Base-by-base conservation (phyloP, 1,140 invertebrate species). In the Drosophila neocordata region DNA sequence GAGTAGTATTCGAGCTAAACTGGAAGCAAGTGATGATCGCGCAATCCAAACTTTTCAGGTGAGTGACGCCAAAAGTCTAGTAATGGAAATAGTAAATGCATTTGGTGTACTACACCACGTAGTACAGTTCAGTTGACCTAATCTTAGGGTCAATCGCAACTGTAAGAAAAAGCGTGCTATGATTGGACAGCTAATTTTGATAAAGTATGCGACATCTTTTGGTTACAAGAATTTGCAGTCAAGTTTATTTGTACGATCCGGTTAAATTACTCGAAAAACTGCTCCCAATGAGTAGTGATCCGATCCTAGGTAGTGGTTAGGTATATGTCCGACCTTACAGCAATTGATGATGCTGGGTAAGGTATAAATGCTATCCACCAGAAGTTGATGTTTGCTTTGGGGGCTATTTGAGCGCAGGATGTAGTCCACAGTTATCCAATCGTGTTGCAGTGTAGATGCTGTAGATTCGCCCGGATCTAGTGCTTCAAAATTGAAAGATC, bases 381-480 rank as follows among this genome's bases (percentile, higher is more conserved):
- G 20, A 1, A 89, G 68, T 51, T 65, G 58, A 24, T 77, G 69
- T 44, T 73, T 74, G 35, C 62, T 35, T 1, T 62, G 52, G 0
- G 71, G 34, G 20, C 67, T 55, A 0, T 57, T 35, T 3, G 75
- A 79, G 73, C 95, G 95, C 84, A 96, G 96, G 68, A 97, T 96
- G 79, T 97, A 97, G 92, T 97, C 96, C 0, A 97, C 96, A 0
- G 94, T 95, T 7, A 95, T 92, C 96, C 96, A 97, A n/a, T 92
- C 69, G 44, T 95, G 92, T 79, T 97, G 96, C 92, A 93, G 93
- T 0, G 96, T 96, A 1, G 96, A 95, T 0, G 94, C 96, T 75
- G 63, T 68, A 27, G 90, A 70, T 1, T 67, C 27, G 41, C 93
- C 93, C 4, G 63, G 68, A 71, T 13, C 93, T 92, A 61, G 92